A percentile compares a stretch with the other conserved stretches of the same genome.
Evolutionary conservation across 2,888 invertebrate genomes (phyloP).

Genomic region (Noctuana brunneofusca): DNA sequence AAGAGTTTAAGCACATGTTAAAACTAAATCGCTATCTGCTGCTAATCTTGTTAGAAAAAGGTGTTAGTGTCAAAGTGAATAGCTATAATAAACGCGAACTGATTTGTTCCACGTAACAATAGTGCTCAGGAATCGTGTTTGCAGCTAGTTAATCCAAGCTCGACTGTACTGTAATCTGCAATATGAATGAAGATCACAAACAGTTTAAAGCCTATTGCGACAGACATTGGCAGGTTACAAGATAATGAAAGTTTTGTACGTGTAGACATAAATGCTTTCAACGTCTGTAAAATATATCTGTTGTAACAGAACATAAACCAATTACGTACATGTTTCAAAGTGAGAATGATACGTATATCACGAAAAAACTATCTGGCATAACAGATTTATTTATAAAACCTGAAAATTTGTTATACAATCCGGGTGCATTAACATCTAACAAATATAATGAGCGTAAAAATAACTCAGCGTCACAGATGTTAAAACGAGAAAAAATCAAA

Average conservation of each 20-base stretch:
- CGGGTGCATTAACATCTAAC: constrained; percentile 11
- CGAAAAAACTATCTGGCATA: neutral
- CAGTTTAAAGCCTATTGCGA: constrained; percentile 31
- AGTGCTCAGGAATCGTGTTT: constrained; percentile 35
- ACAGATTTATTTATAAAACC: neutral
- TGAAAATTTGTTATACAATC: neutral
- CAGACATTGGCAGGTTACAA: constrained; percentile 34
- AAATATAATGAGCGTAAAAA: constrained; percentile 25
- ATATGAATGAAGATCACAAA: constrained; percentile 34
- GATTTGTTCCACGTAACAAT: constrained; percentile 41
- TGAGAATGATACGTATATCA: neutral
- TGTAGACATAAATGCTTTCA: constrained; percentile 20
- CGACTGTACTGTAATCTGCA: constrained; percentile 31
- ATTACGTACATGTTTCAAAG: neutral
- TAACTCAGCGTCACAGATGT: constrained; percentile 1
- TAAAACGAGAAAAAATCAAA: constrained; percentile 16
- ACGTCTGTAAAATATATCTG: constrained; percentile 14
- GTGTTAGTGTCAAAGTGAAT: constrained; percentile 19
- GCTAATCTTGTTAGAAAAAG: constrained; percentile 26
- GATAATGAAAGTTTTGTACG: constrained; percentile 29
- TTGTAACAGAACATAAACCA: neutral
- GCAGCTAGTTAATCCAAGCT: constrained; percentile 38
- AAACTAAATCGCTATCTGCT: neutral
- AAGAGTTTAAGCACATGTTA: neutral
- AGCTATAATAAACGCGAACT: constrained; percentile 40